Evolutionary conservation across 2,113 vertebrate species (phyloP), one percentile per base, ranked within the genome.

Genomic region (Nothoprocta pentlandii): DNA sequence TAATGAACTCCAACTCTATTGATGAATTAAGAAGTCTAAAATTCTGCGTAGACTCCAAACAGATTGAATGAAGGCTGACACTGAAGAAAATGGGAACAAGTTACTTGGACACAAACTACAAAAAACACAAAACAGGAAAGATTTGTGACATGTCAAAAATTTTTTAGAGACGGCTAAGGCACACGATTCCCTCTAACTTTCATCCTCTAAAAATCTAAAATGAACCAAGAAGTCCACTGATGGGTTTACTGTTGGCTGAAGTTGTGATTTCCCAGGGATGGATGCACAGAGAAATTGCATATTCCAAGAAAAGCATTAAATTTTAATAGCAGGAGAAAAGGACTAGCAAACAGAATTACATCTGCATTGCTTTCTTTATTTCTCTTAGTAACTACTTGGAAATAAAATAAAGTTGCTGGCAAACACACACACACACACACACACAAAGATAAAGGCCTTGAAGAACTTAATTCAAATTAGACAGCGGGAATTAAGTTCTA

Each of bases 151-250:
- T 16, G 84, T 53, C 84, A 85, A 53, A 56, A 93, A 87, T 89
- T 74, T 64, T 26, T 70, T 5, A 87, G 78, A 59, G 58, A 87
- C 47, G 69, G 58, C 56, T 56, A 61, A 64, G 44, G 39, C 70
- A 53, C 64, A 56, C 51, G 73, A 66, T 76, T 92, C 63, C 59
- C 34, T 10, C 34, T 30, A 59, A 56, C 30, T 93, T 86, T 92
- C 54, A 84, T 49, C 47, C 77, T 67, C 64, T 42, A 47, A 92
- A 94, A 86, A 76, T 56, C 49, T 74, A 79, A 92, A 94, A 34
- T 41, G 93, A 93, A 91, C 3, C 69, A 61, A 74, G 34, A 4
- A 89, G 46, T 10, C 73, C 20, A 81, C 41, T 71, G 46, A 56
- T 49, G 58, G 47, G 53, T 76, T 89, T 87, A 73, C 28, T 79